Evolutionary conservation across 2,113 vertebrate genomes (phyloP), one percentile per base, ranked within the genome.

Genomic region (Ciconia stormi): DNA sequence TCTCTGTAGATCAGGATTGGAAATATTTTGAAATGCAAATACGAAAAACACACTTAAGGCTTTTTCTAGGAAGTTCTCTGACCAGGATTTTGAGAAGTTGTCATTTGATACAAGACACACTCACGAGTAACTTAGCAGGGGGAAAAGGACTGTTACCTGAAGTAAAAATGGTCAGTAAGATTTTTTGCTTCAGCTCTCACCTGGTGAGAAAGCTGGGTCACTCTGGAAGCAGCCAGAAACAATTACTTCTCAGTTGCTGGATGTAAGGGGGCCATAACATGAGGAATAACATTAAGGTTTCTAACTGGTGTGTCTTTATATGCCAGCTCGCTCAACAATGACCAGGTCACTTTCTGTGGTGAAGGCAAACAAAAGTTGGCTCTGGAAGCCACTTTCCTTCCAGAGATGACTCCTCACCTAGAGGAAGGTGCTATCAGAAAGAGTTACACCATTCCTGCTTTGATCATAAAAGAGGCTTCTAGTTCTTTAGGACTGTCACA

Each of bases 1-100:
- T 66, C 25, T 72, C 50, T 76, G 26, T 65, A 82, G 20, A 30
- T 66, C 27, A 74, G 40, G 21, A 10, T 8, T 82, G 27, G 49
- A 61, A 88, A 59, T n/a, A 79, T 42, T 91, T 47, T 62, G 26
- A 77, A 92, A 69, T 70, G 69, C 82, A 89, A 89, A 82, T 49
- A 44, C 14, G 63, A 65, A 80, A 80, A 50, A 27, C 23, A 56
- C 9, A 52, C 26, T 21, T 50, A 22, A 59, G 19, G 25, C 14
- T 82, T 79, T 50, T 79, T 80, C 81, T 63, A 73, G 59, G 40
- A 66, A 63, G 13, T 59, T 58, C 17, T 62, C 52, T 61, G 22
- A 34, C 16, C 2, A 77, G 56, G 34, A 66, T 49, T 89, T 87
- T 56, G 73, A 83, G 13, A 82, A 78, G 21, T 11, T 66, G 36